Conservation (phyloP, 2,113 vertebrate species). For the Thamnaconus septentrionalis region DNA sequence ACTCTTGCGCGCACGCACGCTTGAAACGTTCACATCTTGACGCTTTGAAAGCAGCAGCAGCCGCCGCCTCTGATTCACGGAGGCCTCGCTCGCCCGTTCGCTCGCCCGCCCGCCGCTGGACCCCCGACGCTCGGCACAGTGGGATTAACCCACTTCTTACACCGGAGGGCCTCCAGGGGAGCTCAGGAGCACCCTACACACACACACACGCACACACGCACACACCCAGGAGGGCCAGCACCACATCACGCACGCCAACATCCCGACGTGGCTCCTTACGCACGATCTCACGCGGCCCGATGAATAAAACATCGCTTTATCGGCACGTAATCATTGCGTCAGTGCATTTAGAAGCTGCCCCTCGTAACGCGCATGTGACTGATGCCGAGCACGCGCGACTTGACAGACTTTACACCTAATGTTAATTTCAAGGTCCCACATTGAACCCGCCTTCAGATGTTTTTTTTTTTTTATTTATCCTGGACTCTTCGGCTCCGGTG, state of each 20-base stretch:
- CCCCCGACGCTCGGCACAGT: slow-evolving; percentile 31
- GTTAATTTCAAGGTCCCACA: too few relatives aligned
- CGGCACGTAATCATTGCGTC: slow-evolving; percentile 36
- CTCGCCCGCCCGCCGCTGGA: slow-evolving; percentile 41
- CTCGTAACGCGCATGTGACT: too few relatives aligned
- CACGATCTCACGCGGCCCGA: background rate
- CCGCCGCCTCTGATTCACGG: slow-evolving; percentile 28
- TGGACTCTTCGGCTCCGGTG: too few relatives aligned
- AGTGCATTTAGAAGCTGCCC: background rate
- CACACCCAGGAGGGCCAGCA: too few relatives aligned
- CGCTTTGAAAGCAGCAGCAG: slow-evolving; percentile 23
- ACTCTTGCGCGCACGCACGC: slow-evolving; percentile 12
- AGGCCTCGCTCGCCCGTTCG: slow-evolving; percentile 24
- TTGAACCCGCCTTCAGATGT: too few relatives aligned
- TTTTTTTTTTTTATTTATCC: too few relatives aligned
- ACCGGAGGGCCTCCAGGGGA: slow-evolving; percentile 34
- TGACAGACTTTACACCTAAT: too few relatives aligned
- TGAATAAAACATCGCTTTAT: slow-evolving; percentile 55
- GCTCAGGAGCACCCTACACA: background rate
- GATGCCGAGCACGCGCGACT: too few relatives aligned
- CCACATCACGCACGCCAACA: too few relatives aligned
- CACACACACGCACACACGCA: slow-evolving; percentile 1
- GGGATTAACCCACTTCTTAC: slow-evolving; percentile 66
- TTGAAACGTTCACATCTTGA: background rate
- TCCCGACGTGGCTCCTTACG: too few relatives aligned